Evolutionary conservation across 2,113 vertebrate genomes (phyloP).

Genomic region (Rhea americana): DNA sequence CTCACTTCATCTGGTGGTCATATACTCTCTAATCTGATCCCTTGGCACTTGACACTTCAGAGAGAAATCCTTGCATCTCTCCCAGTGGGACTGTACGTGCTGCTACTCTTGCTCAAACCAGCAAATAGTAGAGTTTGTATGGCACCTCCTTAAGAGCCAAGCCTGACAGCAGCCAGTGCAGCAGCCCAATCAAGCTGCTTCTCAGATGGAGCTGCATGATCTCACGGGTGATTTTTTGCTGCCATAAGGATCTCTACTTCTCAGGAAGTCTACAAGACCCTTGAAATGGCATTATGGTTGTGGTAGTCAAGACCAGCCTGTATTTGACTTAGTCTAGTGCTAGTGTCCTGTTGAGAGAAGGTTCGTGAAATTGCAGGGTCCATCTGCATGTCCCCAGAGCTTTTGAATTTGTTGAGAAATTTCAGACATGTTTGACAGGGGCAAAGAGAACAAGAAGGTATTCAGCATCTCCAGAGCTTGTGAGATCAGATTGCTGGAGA

Average conservation of each 20-base stretch:
- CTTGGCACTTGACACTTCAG: no score
- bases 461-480: background rate
- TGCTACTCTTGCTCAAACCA: background rate
- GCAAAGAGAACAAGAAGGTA: background rate
- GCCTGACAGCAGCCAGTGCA: background rate
- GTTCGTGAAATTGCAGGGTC: background rate
- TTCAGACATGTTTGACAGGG: background rate
- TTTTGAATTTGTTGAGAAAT: background rate
- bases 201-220: background rate
- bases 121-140: background rate
- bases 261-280: background rate
- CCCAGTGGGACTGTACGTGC: no score
- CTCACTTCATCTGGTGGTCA: fast-evolving
- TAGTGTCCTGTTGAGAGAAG: background rate
- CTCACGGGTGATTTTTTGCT: background rate
- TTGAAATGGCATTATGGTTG: background rate
- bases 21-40: no score
- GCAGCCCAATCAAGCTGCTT: background rate
- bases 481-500: background rate
- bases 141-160: background rate
- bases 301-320: background rate
- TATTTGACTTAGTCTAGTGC: background rate
- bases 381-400: background rate
- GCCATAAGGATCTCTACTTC: background rate
- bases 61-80: no score